These are phyloP conservation scores for Neopelma chrysocephalum DNA, from an alignment of 2,797 vertebrate species.

Conservation along the genomic window DNA sequence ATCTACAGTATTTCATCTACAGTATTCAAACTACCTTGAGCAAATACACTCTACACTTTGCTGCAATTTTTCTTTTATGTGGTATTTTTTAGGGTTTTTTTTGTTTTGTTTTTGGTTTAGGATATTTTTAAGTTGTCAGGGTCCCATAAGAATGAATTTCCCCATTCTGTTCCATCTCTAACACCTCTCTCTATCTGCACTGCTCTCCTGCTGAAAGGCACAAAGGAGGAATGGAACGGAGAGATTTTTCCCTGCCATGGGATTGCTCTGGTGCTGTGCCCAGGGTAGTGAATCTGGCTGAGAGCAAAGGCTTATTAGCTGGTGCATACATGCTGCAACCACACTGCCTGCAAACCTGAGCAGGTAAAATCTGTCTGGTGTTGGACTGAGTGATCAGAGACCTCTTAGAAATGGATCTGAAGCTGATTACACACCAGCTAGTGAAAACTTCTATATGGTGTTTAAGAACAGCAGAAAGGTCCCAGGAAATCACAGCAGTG, in stretches of 20 bases:
- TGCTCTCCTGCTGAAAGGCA: not conserved
- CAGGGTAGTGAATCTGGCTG: not conserved
- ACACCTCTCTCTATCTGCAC: not conserved
- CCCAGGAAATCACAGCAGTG: not conserved
- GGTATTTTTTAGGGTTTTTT: not conserved
- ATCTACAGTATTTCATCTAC: not conserved
- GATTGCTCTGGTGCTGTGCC: not conserved
- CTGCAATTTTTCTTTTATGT: not conserved
- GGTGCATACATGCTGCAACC: accelerated
- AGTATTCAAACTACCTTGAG: not conserved
- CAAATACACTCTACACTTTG: not conserved
- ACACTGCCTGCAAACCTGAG: not conserved
- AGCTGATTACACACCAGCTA: not conserved
- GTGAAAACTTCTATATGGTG: not conserved
- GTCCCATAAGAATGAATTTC: not conserved
- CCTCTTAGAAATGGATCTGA: not conserved
- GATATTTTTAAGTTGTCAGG: not conserved
- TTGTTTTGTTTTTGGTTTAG: not conserved
- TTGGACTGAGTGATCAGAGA: not conserved
- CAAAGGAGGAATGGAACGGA: not conserved
- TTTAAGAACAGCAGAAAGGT: not conserved
- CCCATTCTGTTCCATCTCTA: not conserved
- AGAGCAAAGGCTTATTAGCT: not conserved
- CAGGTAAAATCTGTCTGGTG: not conserved
- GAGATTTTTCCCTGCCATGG: not conserved